Base-by-base conservation (phyloP, 2,113 vertebrate species). In the Bufo bufo region DNA sequence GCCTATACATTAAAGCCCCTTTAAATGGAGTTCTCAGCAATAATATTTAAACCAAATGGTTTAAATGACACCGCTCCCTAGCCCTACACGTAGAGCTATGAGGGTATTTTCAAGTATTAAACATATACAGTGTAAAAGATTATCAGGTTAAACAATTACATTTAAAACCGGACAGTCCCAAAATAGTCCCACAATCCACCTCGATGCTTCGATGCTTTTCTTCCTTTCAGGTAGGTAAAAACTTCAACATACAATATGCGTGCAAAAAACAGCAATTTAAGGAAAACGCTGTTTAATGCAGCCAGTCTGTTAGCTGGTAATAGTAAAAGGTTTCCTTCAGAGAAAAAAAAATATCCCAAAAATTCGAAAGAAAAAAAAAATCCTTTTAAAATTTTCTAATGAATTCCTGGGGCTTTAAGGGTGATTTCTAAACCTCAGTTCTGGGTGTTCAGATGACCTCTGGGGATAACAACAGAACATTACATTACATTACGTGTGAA, bases 91-190 rank as follows among this genome's bases (percentile, higher is more conserved):
- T 92, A 96, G 93, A 95, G 91, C 89, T 92, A 94, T 20, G 92
- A 94, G 92, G 94, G 93, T 94, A 93, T 91, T 91, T 91, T 97
- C 97, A 97, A 97, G 97, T 97, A 97, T 96, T 92, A 92, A 74
- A 93, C 92, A 92, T 93, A 92, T 92, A 93, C 96, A 95, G 93
- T 91, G 93, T 94, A 91, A 92, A 93, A 90, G 90, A 92, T 94
- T 94, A 94, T 93, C 93, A 93, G 93, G 95, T 96, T 94, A 88
- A 88, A 88, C 87, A 83, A 88, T 88, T 84, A 86, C 33, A 23
- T 94, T 93, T 93, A 94, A 92, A 93, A 95, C 89, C 90, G 91
- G 90, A 93, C 88, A 94, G 88, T 89, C 89, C 58, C 58, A 13
- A 86, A 66, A 66, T 79, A 19, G 56, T 93, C 90, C 89, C 83